Conservation (phyloP, 2,888 invertebrate species). For the Drosophila robusta region DNA sequence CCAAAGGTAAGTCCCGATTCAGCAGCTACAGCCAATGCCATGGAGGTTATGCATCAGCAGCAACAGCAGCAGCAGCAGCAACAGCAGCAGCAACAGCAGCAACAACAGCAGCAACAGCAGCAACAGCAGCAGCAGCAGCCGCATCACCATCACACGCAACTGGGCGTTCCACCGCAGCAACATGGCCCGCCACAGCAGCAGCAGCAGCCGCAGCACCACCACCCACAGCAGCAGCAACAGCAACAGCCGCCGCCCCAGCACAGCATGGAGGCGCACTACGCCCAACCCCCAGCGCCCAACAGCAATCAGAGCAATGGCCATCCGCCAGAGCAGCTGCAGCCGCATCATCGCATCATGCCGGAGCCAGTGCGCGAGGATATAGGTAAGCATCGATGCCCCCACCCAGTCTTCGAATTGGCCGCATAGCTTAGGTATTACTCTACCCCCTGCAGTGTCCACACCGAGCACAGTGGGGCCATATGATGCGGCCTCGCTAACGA, state of each 20-base stretch:
- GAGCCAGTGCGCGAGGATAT: conserved; percentile 86
- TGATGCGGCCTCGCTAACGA: conserved; percentile 86
- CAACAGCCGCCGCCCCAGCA: conserved; percentile 88
- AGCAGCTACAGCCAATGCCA: conserved; percentile 87
- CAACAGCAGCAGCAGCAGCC: conserved; percentile 83
- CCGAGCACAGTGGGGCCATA: conserved; percentile 85
- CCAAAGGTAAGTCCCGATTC: conserved; percentile 94
- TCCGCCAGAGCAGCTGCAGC: conserved; percentile 89
- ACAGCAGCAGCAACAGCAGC: conserved; percentile 87
- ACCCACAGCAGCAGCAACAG: conserved; percentile 83
- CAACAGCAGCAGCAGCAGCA: conserved; percentile 87
- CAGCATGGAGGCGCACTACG: conserved; percentile 84
- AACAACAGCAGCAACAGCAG: conserved; percentile 82
- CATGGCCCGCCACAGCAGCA: conserved; percentile 85
- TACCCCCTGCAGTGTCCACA: conserved; percentile 72
- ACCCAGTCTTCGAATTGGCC: neutral
- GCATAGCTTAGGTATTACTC: neutral
- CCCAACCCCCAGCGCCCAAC: conserved; percentile 87
- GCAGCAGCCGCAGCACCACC: conserved; percentile 86
- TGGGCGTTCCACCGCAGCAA: conserved; percentile 86
- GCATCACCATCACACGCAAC: conserved; percentile 87
- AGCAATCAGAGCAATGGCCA: conserved; percentile 86
- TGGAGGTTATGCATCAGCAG: conserved; percentile 88
- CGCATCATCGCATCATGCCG: conserved; percentile 87
- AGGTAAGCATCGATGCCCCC: conserved; percentile 81